Conservation (phyloP, 2,888 invertebrate species). For the Hybos culiciformis region DNA sequence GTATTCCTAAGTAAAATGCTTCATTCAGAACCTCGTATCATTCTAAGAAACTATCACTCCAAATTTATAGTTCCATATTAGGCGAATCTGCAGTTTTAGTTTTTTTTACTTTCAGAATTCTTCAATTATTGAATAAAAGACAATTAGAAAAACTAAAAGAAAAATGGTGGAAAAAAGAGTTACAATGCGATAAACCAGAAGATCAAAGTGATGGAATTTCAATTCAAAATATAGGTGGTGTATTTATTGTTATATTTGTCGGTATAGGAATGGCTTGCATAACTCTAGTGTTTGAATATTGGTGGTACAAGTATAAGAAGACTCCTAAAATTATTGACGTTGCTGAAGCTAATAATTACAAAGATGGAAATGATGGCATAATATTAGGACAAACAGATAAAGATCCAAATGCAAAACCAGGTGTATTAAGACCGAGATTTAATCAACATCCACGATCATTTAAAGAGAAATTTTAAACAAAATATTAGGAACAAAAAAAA, state of each 20-base stretch:
- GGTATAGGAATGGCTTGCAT: slow-evolving; percentile 85
- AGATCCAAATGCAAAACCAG: slow-evolving; percentile 19
- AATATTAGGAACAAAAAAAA: not conserved
- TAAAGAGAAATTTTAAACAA: slow-evolving; percentile 27
- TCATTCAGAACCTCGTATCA: too few relatives aligned
- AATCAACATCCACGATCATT: slow-evolving; percentile 29
- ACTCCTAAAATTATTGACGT: slow-evolving; percentile 47
- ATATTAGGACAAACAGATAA: slow-evolving; percentile 29
- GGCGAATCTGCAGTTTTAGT: too few relatives aligned
- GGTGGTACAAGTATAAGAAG: slow-evolving; percentile 76
- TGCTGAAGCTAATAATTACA: slow-evolving; percentile 37
- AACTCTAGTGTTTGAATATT: slow-evolving; percentile 85
- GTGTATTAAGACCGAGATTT: slow-evolving; percentile 28
- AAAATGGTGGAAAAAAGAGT: slow-evolving; percentile 86
- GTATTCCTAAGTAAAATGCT: too few relatives aligned
- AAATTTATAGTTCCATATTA: too few relatives aligned
- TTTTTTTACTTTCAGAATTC: slow-evolving; percentile 47
- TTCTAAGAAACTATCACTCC: too few relatives aligned
- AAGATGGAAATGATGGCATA: slow-evolving; percentile 23
- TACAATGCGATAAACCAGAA: slow-evolving; percentile 72
- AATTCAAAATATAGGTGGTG: slow-evolving; percentile 94
- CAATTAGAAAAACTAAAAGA: slow-evolving; percentile 88
- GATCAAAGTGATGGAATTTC: slow-evolving; percentile 95
- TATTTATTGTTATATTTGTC: slow-evolving; percentile 94
- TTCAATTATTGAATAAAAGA: slow-evolving; percentile 84